phyloP scores from a whole-genome alignment of 2,113 vertebrate genomes.

The Melanotaenia duboulayi region DNA sequence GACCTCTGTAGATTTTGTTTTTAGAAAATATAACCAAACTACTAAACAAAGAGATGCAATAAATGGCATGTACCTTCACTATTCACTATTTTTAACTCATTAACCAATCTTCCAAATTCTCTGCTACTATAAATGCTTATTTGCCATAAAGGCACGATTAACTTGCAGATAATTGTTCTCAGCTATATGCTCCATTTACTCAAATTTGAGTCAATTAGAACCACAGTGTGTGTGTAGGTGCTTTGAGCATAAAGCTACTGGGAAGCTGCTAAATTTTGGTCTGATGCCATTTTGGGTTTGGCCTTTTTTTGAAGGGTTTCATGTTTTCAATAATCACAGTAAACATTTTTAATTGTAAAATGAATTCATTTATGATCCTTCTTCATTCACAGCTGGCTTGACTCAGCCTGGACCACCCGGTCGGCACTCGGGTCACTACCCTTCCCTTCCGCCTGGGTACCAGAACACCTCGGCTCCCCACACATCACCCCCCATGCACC shows the following conservation, averaged over 20 bases:
- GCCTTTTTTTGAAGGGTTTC: background rate
- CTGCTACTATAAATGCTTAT: background rate
- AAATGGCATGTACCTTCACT: background rate
- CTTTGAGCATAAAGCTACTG: background rate
- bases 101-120: background rate
- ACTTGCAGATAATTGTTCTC: background rate
- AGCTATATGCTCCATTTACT: background rate
- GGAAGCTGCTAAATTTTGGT: no score
- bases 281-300: background rate
- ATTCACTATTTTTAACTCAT: background rate
- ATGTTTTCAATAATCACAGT: background rate
- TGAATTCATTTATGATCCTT: background rate
- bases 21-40: no score
- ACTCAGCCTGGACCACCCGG: slow-evolving; percentile 82
- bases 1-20: no score
- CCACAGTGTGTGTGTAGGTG: background rate
- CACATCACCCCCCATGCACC: slow-evolving; percentile 75
- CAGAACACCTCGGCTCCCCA: slow-evolving; percentile 82
- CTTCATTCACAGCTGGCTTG: slow-evolving; percentile 60
- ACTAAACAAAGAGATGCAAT: no score
- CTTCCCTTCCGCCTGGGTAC: slow-evolving; percentile 91
- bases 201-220: background rate
- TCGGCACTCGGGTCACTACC: slow-evolving; percentile 89
- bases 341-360: background rate
- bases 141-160: background rate